A percentile compares a stretch with the other conserved stretches of the same genome.
Conservation (phyloP, 2,888 invertebrate genomes). For the Cacoxenus indagator region DNA sequence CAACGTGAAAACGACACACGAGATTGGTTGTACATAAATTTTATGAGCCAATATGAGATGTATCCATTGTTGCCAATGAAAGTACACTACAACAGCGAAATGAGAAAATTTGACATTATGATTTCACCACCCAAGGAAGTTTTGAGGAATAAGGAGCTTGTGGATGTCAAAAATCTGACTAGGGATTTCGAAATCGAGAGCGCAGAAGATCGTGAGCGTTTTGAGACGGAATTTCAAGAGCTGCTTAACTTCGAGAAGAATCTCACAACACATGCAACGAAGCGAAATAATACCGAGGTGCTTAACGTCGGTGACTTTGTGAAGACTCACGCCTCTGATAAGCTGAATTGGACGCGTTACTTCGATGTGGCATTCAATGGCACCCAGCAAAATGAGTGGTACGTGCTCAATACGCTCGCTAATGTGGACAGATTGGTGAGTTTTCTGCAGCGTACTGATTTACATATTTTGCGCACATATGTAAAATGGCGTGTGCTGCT, state of each 20-base stretch:
- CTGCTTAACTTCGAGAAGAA: constrained; percentile 55
- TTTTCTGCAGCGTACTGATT: constrained; percentile 43
- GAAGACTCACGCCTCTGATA: constrained; percentile 50
- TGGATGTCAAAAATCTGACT: constrained; percentile 50
- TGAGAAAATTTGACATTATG: constrained; percentile 51
- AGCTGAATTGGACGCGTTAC: constrained; percentile 60
- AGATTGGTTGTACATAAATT: constrained; percentile 63
- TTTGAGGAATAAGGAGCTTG: constrained; percentile 29
- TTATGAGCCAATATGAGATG: constrained; percentile 55
- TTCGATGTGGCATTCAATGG: constrained; percentile 64
- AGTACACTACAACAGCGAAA: constrained; percentile 51
- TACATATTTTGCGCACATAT: constrained; percentile 44
- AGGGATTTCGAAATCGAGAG: constrained; percentile 49
- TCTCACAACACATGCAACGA: constrained; percentile 40
- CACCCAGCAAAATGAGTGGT: constrained; percentile 47
- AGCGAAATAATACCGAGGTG: constrained; percentile 45
- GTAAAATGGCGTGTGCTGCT: constrained; percentile 55
- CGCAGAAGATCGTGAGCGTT: constrained; percentile 30
- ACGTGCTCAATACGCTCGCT: constrained; percentile 48
- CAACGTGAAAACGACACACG: constrained; percentile 34
- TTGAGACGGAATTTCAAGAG: constrained; percentile 37
- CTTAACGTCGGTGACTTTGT: constrained; percentile 50
- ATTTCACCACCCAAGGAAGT: constrained; percentile 42
- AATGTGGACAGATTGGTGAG: constrained; percentile 49
- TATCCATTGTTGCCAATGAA: constrained; percentile 56